phyloP scores from a whole-genome alignment of 2,888 invertebrate genomes.

The Dolichopus griseipennis region DNA sequence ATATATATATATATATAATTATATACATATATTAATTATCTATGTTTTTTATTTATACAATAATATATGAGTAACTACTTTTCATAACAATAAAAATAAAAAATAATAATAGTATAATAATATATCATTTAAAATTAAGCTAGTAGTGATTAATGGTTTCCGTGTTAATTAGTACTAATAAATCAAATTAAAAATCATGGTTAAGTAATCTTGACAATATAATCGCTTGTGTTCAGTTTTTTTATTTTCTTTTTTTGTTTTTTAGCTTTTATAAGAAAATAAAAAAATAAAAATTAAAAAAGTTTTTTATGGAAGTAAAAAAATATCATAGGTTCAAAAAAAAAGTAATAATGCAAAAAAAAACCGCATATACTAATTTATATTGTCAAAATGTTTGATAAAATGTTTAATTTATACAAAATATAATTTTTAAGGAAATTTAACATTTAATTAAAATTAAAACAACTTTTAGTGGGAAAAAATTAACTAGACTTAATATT shows the following conservation, averaged over 20 bases:
- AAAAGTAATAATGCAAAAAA: no score
- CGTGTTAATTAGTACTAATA: slow-evolving; percentile 1
- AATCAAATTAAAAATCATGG: slow-evolving; percentile 2
- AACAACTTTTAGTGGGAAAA: no score
- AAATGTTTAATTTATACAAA: no score
- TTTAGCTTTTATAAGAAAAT: not conserved
- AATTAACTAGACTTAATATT: no score
- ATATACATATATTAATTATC: not conserved
- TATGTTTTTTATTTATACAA: not conserved
- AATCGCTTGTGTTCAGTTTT: not conserved
- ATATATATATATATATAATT: not conserved
- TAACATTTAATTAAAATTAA: no score
- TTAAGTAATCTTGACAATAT: slow-evolving; percentile 3
- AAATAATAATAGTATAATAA: not conserved
- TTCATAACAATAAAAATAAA: not conserved
- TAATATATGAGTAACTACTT: not conserved
- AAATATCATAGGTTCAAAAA: no score
- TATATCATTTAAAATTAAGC: not conserved
- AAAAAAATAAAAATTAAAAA: no score
- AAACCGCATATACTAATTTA: no score
- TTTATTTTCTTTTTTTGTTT: not conserved
- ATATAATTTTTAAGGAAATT: no score
- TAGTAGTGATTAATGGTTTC: not conserved
- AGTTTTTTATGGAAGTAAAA: no score
- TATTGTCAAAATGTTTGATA: no score